These are phyloP conservation scores for Drosophila prosaltans DNA, from an alignment of 1,140 invertebrate genomes.

Conservation along the genomic window DNA sequence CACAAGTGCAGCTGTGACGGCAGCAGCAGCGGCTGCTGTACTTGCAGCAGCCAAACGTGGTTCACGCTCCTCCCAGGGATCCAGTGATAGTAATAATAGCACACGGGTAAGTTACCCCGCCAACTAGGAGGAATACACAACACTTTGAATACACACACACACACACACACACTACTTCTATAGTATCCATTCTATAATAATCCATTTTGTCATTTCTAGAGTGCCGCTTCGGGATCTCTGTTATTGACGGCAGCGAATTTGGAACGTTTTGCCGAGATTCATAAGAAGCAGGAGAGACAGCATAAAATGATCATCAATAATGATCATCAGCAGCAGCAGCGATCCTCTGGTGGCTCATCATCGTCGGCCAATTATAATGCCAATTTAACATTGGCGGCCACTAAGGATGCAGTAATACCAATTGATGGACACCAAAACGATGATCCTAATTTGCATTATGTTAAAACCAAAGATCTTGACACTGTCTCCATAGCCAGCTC, in stretches of 20 bases:
- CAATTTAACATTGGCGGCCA: constrained; percentile 60
- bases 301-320: constrained; percentile 71
- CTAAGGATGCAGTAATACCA: constrained; percentile 69
- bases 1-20: constrained; percentile 83
- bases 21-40: constrained; percentile 65
- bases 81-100: constrained; percentile 89
- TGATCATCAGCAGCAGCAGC: constrained; percentile 63
- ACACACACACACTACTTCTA: no score
- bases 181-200: no score
- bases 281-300: constrained; percentile 84
- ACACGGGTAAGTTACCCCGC: constrained; percentile 87
- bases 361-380: constrained; percentile 70
- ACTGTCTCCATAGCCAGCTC: constrained; percentile 91
- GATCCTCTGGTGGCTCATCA: constrained; percentile 52
- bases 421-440: constrained; percentile 52
- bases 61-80: constrained; percentile 90
- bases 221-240: constrained; percentile 90
- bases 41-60: constrained; percentile 83
- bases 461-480: constrained; percentile 85
- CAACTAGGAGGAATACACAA: no score
- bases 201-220: constrained; percentile 84
- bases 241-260: constrained; percentile 91
- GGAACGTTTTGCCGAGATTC: constrained; percentile 86
- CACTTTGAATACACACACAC: no score
- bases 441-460: constrained; percentile 77